Conservation (phyloP, 2,113 vertebrate species). For the Tapirus terrestris region DNA sequence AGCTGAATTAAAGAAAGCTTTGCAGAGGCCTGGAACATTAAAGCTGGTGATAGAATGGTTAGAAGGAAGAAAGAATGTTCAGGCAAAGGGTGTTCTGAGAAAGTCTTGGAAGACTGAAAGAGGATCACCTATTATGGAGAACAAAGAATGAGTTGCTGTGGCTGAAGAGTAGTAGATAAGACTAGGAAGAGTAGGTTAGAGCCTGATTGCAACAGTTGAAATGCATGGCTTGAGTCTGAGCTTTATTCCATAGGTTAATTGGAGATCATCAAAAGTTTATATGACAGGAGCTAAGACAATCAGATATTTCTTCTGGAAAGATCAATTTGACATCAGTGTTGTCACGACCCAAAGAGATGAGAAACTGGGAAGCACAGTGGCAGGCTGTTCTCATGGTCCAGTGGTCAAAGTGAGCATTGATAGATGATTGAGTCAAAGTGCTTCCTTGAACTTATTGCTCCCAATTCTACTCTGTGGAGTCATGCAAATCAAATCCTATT, state of each 20-base stretch:
- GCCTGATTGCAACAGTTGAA: background rate
- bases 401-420: slow-evolving; percentile 2
- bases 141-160: background rate
- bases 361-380: background rate
- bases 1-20: slow-evolving; percentile 3
- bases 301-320: background rate
- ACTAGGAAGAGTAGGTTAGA: background rate
- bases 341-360: background rate
- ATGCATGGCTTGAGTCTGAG: slow-evolving; percentile 39
- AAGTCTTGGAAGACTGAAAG: background rate
- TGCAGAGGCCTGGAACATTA: background rate
- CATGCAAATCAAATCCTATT: background rate
- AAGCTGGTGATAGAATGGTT: background rate
- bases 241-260: background rate
- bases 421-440: background rate
- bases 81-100: background rate
- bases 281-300: slow-evolving; percentile 10
- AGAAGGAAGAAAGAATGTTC: background rate
- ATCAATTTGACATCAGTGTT: background rate
- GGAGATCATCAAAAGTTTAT: background rate
- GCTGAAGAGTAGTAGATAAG: background rate
- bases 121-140: background rate
- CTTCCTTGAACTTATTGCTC: background rate
- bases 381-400: background rate
- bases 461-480: background rate